phyloP scores from a whole-genome alignment of 2,113 vertebrate species.

The Hepsetus odoe region DNA sequence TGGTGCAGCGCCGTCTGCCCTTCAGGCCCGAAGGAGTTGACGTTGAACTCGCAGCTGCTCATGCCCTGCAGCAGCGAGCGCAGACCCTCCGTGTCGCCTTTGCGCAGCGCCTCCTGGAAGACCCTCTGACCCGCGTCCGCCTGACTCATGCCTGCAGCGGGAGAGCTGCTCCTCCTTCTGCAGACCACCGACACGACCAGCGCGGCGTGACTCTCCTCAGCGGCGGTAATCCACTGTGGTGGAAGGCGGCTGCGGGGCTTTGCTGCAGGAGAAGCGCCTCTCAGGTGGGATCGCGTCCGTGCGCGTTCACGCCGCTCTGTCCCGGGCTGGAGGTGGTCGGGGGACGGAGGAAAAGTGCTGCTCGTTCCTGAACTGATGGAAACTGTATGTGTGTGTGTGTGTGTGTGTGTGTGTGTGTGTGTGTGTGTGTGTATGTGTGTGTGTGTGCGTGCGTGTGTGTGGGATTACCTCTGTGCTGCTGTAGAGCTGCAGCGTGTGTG shows the following conservation, averaged over 20 bases:
- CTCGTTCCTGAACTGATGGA: no score
- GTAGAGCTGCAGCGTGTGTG: not conserved
- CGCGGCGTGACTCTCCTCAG: not conserved
- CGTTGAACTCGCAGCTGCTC: slow-evolving; percentile 86
- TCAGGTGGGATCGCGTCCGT: not conserved
- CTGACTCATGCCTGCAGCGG: slow-evolving; percentile 57
- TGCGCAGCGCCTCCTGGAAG: slow-evolving; percentile 86
- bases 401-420: slow-evolving; percentile 6
- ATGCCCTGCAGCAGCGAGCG: slow-evolving; percentile 85
- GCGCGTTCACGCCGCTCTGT: not conserved
- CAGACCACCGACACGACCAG: not conserved
- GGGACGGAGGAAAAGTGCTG: no score
- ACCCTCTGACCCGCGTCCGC: slow-evolving; percentile 77
- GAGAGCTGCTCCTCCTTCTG: slow-evolving; percentile 18
- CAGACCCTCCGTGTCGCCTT: slow-evolving; percentile 83
- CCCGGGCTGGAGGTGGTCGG: not conserved
- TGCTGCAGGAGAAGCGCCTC: not conserved
- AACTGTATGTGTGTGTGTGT: not conserved
- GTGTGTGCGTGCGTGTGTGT: slow-evolving; percentile 18
- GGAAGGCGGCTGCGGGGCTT: not conserved
- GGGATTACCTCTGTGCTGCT: slow-evolving; percentile 35
- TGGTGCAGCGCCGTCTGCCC: slow-evolving; percentile 87
- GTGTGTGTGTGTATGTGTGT: not conserved
- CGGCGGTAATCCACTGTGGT: slow-evolving; percentile 1
- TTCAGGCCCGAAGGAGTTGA: slow-evolving; percentile 87